Percentiles rank a stretch among this genome's conserved stretches.
Evolutionary conservation across 1,140 invertebrate species (phyloP).

Genomic region (Tetragonula clypearis): DNA sequence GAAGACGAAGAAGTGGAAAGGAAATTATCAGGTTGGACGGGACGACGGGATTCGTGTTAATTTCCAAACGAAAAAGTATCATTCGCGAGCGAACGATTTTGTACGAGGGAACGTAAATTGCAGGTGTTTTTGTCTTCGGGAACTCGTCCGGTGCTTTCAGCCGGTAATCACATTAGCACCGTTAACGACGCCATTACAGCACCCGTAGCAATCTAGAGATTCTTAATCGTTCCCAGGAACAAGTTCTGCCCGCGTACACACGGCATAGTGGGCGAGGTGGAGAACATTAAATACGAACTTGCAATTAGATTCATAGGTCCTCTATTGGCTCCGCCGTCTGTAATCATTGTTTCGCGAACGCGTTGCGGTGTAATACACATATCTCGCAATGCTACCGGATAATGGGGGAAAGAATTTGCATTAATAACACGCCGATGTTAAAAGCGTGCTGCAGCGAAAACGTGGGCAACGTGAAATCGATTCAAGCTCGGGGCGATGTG

Average conservation of each 20-base stretch:
- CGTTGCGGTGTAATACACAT: slow-evolving; percentile 2
- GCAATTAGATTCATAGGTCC: slow-evolving; percentile 64
- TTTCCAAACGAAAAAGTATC: slow-evolving; percentile 24
- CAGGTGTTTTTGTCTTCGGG: slow-evolving; percentile 53
- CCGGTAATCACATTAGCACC: slow-evolving; percentile 67
- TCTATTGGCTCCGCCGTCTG: not conserved
- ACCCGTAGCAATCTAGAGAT: slow-evolving; percentile 57
- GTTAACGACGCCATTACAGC: slow-evolving; percentile 66
- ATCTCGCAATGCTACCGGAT: slow-evolving; percentile 2
- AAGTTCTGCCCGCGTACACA: slow-evolving; percentile 11
- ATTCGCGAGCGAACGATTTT: slow-evolving; percentile 13
- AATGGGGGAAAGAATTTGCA: slow-evolving; percentile 15
- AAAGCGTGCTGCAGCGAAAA: slow-evolving; percentile 23
- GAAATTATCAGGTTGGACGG: not conserved
- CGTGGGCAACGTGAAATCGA: slow-evolving; percentile 28
- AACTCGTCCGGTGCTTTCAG: slow-evolving; percentile 61
- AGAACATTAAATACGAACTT: slow-evolving; percentile 59
- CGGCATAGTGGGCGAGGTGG: slow-evolving; percentile 27
- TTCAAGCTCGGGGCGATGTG: not conserved
- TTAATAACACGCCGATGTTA: slow-evolving; percentile 13
- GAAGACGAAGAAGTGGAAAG: not conserved
- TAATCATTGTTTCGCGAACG: slow-evolving; percentile 44
- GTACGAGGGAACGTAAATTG: slow-evolving; percentile 48
- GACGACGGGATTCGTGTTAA: slow-evolving; percentile 5
- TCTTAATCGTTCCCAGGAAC: slow-evolving; percentile 61